phyloP scores from a whole-genome alignment of 2,797 vertebrate species.

The Sebastes diploproa region DNA sequence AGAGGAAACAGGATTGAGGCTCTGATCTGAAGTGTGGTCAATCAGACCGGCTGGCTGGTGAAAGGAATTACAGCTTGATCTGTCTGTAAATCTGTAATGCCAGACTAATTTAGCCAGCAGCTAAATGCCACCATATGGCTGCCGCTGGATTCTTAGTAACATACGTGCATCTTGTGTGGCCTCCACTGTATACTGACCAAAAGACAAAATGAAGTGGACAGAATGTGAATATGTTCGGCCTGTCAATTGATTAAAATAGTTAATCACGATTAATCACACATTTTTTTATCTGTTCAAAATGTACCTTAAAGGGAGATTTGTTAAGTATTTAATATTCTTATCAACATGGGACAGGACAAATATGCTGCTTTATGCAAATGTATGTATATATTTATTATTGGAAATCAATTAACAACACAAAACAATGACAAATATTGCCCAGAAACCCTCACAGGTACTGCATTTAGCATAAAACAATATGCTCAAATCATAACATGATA shows the following conservation, averaged over 20 bases:
- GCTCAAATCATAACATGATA: rapidly evolving
- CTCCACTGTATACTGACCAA: neutral
- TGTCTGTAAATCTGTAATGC: slow-evolving; percentile 76
- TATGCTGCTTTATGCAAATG: too few relatives aligned
- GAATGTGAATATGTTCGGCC: neutral
- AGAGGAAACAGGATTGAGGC: slow-evolving; percentile 71
- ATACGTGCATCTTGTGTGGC: neutral
- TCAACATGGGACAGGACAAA: too few relatives aligned
- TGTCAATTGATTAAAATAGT: too few relatives aligned
- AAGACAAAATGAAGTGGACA: neutral
- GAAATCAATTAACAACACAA: too few relatives aligned
- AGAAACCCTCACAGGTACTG: too few relatives aligned
- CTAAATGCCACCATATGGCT: slow-evolving; percentile 79
- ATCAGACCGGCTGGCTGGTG: slow-evolving; percentile 67
- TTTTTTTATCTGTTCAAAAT: too few relatives aligned
- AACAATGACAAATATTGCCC: too few relatives aligned
- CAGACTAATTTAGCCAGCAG: slow-evolving; percentile 76
- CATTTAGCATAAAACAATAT: too few relatives aligned
- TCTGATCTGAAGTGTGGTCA: slow-evolving; percentile 74
- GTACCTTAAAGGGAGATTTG: too few relatives aligned
- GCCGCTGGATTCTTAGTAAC: slow-evolving; percentile 31
- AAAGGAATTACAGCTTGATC: slow-evolving; percentile 74
- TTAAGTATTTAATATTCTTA: too few relatives aligned
- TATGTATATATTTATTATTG: too few relatives aligned
- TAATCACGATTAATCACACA: too few relatives aligned